These are phyloP conservation scores for Mythimna loreyi DNA, from an alignment of 2,888 invertebrate genomes.

Conservation along the genomic window DNA sequence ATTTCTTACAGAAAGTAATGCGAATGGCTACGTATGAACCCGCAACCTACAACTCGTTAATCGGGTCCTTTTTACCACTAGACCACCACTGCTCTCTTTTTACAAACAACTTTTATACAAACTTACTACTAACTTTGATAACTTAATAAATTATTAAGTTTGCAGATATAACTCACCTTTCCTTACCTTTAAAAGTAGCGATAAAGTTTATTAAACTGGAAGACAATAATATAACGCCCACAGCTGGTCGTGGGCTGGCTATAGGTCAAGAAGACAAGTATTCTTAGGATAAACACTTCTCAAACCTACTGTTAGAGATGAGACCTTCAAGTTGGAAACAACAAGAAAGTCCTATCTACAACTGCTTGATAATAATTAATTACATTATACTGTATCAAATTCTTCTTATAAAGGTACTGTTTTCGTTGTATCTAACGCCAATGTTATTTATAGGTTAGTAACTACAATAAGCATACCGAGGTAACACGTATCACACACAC, in stretches of 20 bases:
- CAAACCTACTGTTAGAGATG: background rate
- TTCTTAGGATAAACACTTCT: constrained; percentile 2
- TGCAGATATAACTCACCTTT: constrained; percentile 12
- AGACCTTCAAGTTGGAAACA: constrained; percentile 6
- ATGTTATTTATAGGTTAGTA: background rate
- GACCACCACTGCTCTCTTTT: too few relatives aligned
- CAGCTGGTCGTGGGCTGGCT: constrained; percentile 1
- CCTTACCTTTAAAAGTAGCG: background rate
- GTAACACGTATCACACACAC: background rate
- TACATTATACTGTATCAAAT: background rate
- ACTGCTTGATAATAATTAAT: constrained; percentile 1
- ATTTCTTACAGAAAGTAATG: too few relatives aligned
- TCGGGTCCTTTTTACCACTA: too few relatives aligned
- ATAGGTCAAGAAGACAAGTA: background rate
- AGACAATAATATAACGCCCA: constrained; percentile 18
- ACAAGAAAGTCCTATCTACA: background rate
- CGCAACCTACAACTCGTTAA: too few relatives aligned
- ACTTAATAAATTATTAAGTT: constrained; percentile 4
- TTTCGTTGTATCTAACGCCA: background rate
- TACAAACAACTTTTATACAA: background rate
- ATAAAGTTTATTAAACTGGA: constrained; percentile 5
- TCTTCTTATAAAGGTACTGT: background rate
- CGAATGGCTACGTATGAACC: too few relatives aligned
- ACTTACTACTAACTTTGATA: background rate
- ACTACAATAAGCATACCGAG: background rate